phyloP scores from a whole-genome alignment of 2,113 vertebrate genomes.

The Xenopus laevis region DNA sequence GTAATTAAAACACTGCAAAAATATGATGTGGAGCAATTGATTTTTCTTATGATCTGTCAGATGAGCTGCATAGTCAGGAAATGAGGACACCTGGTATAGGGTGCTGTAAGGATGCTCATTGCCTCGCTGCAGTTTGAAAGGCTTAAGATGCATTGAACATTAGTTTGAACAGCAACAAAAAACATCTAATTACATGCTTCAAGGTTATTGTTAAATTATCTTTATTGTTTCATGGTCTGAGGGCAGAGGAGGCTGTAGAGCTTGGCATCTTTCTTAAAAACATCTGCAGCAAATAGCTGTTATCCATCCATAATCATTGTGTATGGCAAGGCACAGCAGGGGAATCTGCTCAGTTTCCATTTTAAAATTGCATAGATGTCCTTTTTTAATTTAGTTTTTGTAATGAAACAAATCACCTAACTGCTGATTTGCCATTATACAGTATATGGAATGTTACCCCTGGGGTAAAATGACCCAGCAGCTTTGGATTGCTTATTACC shows the following conservation, averaged over 20 bases:
- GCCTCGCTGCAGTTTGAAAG: constrained; percentile 35
- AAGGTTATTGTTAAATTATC: constrained; percentile 41
- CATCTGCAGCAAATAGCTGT: not conserved
- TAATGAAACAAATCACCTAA: constrained; percentile 1
- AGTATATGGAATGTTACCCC: constrained; percentile 2
- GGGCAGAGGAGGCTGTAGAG: constrained; percentile 27
- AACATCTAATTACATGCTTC: constrained; percentile 40
- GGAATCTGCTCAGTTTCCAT: not conserved
- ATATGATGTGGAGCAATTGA: constrained; percentile 39
- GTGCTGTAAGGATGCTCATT: constrained; percentile 17
- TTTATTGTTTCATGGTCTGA: constrained; percentile 31
- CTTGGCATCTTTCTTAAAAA: constrained; percentile 19
- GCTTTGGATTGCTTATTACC: not conserved
- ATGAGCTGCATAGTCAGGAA: constrained; percentile 33
- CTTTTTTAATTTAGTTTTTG: too few species aligned
- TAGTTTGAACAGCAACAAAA: constrained; percentile 29
- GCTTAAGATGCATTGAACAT: constrained; percentile 43
- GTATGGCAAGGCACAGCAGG: constrained; percentile 1
- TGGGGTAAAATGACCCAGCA: not conserved
- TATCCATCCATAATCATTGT: constrained; percentile 8
- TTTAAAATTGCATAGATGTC: not conserved
- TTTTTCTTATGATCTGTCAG: constrained; percentile 45
- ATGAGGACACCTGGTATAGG: constrained; percentile 39
- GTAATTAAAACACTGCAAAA: constrained; percentile 40
- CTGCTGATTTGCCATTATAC: constrained; percentile 5